These are phyloP conservation scores for Ophioninae sp. DNA, from an alignment of 2,888 invertebrate species.

Conservation along the genomic window DNA sequence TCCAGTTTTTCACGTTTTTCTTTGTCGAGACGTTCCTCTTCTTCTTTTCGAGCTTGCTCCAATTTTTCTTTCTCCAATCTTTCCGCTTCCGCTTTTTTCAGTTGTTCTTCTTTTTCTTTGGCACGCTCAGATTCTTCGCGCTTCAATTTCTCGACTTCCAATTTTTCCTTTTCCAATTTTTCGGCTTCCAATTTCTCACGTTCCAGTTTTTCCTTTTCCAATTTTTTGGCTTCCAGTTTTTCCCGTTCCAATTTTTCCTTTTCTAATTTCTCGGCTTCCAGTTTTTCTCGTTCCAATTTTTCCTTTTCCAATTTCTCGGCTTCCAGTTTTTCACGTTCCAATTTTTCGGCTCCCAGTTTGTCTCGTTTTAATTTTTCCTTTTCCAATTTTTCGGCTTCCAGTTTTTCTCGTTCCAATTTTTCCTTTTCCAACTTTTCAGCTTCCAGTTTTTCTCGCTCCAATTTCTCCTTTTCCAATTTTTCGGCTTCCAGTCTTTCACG, in stretches of 20 bases:
- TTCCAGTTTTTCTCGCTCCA: slow-evolving; percentile 41
- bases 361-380: slow-evolving; percentile 51
- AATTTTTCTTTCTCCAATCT: slow-evolving; percentile 71
- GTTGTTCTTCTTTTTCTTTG: slow-evolving; percentile 63
- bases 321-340: background rate
- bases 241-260: too few species aligned
- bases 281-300: too few species aligned
- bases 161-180: slow-evolving; percentile 62
- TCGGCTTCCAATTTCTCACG: slow-evolving; percentile 65
- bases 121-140: slow-evolving; percentile 57
- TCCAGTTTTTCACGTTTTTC: slow-evolving; percentile 56
- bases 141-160: slow-evolving; percentile 66
- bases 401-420: too few species aligned
- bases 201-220: too few species aligned
- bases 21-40: slow-evolving; percentile 55
- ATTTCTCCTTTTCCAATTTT: slow-evolving; percentile 49
- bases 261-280: too few species aligned
- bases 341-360: slow-evolving; percentile 57
- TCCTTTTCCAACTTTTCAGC: too few species aligned
- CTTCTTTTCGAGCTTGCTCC: slow-evolving; percentile 72
- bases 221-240: too few species aligned
- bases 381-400: too few species aligned
- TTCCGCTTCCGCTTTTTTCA: slow-evolving; percentile 66
- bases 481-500: slow-evolving; percentile 48
- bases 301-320: slow-evolving; percentile 27